Base-by-base conservation (phyloP, 2,888 invertebrate species). In the Cheilosia pagana region DNA sequence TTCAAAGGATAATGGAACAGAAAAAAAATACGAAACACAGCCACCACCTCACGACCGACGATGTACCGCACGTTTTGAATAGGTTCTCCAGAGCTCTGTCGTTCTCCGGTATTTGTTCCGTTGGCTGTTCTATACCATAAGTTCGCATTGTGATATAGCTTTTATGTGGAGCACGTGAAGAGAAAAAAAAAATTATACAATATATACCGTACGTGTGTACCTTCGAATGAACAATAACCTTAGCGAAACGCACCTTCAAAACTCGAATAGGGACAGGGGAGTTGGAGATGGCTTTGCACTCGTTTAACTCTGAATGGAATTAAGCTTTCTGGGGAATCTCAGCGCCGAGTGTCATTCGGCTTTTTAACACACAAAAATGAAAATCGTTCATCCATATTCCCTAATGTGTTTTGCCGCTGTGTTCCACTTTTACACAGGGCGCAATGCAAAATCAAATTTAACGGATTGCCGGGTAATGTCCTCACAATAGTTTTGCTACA, bases 311-410 rank as follows among this genome's bases (percentile, higher is more conserved):
- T 10, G 53, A 62, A 60, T 65, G 41, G 52, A 65, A 59, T 82
- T 67, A 60, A 65, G 57, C 39, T 71, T 39, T 6, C 45, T 21
- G 28, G 62, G 52, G 68, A 77, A 55, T 23, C 35, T 25, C 16
- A 25, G 25, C 19, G 19, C 21, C 25, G 62, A 68, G 63, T 81
- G 53, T 62, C 72, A 62, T 74, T 71, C 21, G 52, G 59, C 68
- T 35, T 57, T 67, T 82, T 77, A 77, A 77, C 71, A 65, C 65
- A 77, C 72, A 65, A 45, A 77, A 76, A 81, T 60, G 53, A 31
- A 77, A 82, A 77, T 82, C 77, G 55, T 82, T 82, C 48, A 77
- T 53, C 77, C 48, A 72, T 72, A 19, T 62, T 67, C 65, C 55
- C 74, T 60, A 60, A 65, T 60, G 52, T 77, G 48, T 48, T 55